Conservation (phyloP, 2,888 invertebrate genomes). For the Cryptus viduatorius region DNA sequence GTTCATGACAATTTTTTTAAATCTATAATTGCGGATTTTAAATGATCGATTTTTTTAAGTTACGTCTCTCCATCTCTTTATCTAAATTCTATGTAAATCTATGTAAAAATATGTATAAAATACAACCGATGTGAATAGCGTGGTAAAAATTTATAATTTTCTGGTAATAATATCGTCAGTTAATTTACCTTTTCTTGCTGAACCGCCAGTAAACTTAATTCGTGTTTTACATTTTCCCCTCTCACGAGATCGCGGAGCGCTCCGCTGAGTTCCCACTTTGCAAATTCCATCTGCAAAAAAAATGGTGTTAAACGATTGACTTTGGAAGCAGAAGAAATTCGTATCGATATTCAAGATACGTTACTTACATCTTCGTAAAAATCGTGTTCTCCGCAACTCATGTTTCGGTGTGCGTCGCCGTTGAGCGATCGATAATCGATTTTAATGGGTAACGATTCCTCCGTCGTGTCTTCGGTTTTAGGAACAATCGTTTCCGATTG, state of each 20-base stretch:
- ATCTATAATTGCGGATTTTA: no score
- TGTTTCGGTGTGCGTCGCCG: conserved; percentile 81
- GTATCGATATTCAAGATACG: no score
- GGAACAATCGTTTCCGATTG: conserved; percentile 35
- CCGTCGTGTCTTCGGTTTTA: conserved; percentile 27
- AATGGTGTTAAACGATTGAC: background rate
- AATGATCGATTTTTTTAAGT: no score
- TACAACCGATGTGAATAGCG: no score
- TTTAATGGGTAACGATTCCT: conserved; percentile 14
- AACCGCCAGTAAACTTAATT: conserved; percentile 80
- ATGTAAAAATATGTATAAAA: no score
- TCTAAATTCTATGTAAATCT: no score
- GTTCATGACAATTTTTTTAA: no score
- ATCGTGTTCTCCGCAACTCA: conserved; percentile 81
- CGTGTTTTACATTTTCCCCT: conserved; percentile 81
- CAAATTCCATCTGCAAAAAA: conserved; percentile 79
- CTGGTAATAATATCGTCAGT: background rate
- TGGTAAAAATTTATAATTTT: background rate
- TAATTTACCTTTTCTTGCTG: conserved; percentile 80
- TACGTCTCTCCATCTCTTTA: no score
- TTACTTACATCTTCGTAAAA: conserved; percentile 78
- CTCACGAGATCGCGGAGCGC: conserved; percentile 80
- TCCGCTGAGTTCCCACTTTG: conserved; percentile 81
- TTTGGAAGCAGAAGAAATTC: background rate
- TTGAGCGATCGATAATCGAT: conserved; percentile 78